Conservation (phyloP, 1,140 invertebrate species). For the Lepidurus apus region DNA sequence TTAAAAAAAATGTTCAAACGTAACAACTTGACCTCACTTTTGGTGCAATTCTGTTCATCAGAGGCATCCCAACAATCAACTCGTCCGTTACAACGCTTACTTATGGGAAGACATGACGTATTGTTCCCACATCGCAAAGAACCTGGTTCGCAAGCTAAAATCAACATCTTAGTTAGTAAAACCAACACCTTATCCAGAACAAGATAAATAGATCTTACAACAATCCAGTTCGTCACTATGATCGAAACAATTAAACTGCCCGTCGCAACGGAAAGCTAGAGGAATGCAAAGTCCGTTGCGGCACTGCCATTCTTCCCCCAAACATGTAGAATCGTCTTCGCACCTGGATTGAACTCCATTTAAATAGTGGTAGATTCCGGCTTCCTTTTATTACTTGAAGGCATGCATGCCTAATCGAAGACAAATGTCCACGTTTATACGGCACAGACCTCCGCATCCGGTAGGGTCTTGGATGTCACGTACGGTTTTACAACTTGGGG, state of each 20-base stretch:
- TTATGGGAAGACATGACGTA: conserved; percentile 64
- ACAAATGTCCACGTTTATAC: conserved; percentile 62
- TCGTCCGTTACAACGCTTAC: conserved; percentile 65
- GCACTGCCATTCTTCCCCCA: conserved; percentile 61
- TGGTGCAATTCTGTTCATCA: conserved; percentile 68
- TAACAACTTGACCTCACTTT: conserved; percentile 49
- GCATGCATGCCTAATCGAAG: conserved; percentile 56
- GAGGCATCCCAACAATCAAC: conserved; percentile 73
- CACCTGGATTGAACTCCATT: conserved; percentile 36
- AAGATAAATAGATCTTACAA: conserved; percentile 48
- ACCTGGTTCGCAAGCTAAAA: neutral
- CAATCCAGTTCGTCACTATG: conserved; percentile 72
- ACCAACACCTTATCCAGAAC: neutral
- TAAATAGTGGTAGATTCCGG: neutral
- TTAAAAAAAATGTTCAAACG: conserved; percentile 29
- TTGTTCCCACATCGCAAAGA: conserved; percentile 66
- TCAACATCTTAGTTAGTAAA: neutral
- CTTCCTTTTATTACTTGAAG: conserved; percentile 45
- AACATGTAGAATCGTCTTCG: conserved; percentile 48
- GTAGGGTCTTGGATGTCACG: conserved; percentile 59
- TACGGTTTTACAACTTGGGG: conserved; percentile 55
- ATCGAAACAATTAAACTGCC: conserved; percentile 70
- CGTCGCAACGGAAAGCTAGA: conserved; percentile 61
- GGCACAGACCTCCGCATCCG: conserved; percentile 67
- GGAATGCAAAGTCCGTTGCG: conserved; percentile 65